Evolutionary conservation across 2,888 invertebrate species (phyloP), one percentile per base, ranked within the genome.

Genomic region (Chouioia cunea): DNA sequence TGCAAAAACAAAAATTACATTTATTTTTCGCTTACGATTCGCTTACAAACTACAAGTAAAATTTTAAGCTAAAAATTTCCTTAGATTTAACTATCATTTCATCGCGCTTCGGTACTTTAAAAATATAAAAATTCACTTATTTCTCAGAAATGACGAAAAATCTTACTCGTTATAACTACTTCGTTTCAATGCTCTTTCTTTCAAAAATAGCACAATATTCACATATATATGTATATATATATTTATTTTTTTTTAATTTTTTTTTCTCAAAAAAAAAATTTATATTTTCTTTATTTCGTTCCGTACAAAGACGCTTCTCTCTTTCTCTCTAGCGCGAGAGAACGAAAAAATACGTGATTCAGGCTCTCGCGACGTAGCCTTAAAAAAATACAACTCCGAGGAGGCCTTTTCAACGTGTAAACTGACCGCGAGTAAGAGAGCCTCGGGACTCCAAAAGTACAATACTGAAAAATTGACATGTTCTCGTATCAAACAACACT

Each of bases 51-150:
- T 71, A 70, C 10, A 36, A 56, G 46, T 71, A 58, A n/a, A 65
- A 69, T 58, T 63, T 73, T 67, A 46, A 67, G 64, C 69, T 70
- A 69, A 68, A 59, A 44, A 63, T 73, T 18, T 57, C 22, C 64
- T 66, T 70, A 65, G 14, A 58, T 36, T 36, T 60, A 73, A 64
- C 68, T 70, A 73, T 71, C 65, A 63, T 62, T 43, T 66, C 64
- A 57, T 71, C 69, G 70, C 56, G 16, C 54, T 68, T 36, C 36
- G 36, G 59, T 69, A 71, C 66, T 73, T 60, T 64, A 74, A 68
- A 73, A 71, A 73, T 73, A 73, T 73, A 75, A 75, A 74, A 75
- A 70, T 70, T 65, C 66, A 71, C 63, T 72, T 73, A 68, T 15
- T 1, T 53, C 62, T 62, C 22, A 67, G 59, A 73, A 67, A 70